Evolutionary conservation across 1,140 invertebrate genomes (phyloP), one percentile per base, ranked within the genome.

Genomic region (Nymphalis io): DNA sequence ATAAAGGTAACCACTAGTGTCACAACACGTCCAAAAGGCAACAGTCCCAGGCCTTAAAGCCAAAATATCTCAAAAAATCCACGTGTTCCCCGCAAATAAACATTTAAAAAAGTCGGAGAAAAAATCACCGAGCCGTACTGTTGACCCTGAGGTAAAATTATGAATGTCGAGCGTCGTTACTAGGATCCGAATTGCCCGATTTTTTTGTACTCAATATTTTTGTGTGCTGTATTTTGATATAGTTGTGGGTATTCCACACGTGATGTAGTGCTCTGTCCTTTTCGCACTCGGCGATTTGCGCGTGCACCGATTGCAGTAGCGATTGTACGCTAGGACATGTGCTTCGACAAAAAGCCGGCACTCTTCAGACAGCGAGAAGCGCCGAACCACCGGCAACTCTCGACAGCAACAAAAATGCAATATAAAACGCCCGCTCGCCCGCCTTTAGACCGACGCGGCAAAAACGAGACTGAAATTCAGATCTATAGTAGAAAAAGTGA

Each of bases 401-500:
- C 74, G 74, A 78, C 81, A 63, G 80, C 75, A 82, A 85, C 80
- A 88, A 86, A 87, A 87, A 88, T 88, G 83, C 83, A 84, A 82
- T 88, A 89, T 72, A 88, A 88, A 89, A 88, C 79, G 75, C 79
- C 77, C 87, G 87, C 70, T 85, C 83, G 83, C 82, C 84, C 88
- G 86, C 86, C 89, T 88, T 86, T 86, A 90, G 87, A 89, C 81
- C 78, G 80, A 86, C 88, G 88, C 88, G 89, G 89, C 88, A 92
- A 92, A 92, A 92, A 91, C 89, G 82, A 90, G 88, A 92, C 90
- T 91, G 88, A 91, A 89, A 84, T 89, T 89, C 85, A 89, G 86
- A 92, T 92, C 90, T 92, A 92, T 91, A 91, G 88, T 92, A 92
- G 88, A 92, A 92, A 92, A 92, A 92, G 88, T 90, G 87, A 91